phyloP scores from a whole-genome alignment of 2,797 vertebrate species.

The Capromys pilorides region DNA sequence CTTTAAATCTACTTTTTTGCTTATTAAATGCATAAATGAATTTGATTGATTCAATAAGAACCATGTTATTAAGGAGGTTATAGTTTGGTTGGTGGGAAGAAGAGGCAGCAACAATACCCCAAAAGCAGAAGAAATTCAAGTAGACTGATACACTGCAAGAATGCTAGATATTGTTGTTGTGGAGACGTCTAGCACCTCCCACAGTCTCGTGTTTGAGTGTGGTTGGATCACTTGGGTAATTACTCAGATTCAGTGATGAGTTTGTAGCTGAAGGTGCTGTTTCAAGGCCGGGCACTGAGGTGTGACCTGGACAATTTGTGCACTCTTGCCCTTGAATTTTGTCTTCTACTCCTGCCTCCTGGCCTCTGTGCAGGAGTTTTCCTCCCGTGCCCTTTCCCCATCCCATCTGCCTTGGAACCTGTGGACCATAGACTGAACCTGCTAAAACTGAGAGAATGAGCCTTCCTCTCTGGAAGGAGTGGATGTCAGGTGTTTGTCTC shows the following conservation, averaged over 20 bases:
- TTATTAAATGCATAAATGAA: constrained; percentile 4
- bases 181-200: neutral
- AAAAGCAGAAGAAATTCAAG: constrained; percentile 12
- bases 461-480: neutral
- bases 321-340: neutral
- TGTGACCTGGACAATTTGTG: neutral
- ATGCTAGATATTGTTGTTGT: neutral
- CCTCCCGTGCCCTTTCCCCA: neutral
- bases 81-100: neutral
- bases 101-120: neutral
- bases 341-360: neutral
- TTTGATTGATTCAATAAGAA: neutral
- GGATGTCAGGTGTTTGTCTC: neutral
- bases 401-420: neutral
- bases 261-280: neutral
- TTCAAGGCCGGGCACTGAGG: neutral
- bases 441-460: neutral
- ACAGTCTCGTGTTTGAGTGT: neutral
- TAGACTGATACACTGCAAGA: neutral
- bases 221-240: neutral
- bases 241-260: neutral
- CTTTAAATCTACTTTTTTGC: neutral
- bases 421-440: neutral
- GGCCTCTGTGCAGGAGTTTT: neutral
- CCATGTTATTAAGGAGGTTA: neutral